A percentile compares a stretch with the other conserved stretches of the same genome.
Conservation (phyloP, 2,888 invertebrate genomes). For the Pheosia tremula region DNA sequence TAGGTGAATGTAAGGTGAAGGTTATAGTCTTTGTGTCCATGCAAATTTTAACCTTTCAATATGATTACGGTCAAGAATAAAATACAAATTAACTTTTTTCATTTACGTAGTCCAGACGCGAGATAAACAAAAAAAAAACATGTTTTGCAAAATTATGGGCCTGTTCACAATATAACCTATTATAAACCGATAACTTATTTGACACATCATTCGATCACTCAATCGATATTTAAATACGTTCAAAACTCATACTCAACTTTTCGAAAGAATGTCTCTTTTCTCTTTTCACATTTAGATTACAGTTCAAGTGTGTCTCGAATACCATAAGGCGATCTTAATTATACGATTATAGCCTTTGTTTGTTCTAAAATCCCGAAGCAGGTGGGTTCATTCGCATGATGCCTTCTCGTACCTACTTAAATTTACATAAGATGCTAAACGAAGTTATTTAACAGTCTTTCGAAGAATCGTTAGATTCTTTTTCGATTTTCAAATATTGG, state of each 20-base stretch:
- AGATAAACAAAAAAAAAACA: background rate
- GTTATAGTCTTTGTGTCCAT: background rate
- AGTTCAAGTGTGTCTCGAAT: background rate
- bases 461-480: background rate
- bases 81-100: background rate
- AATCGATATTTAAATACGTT: too few species aligned
- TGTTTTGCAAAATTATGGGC: background rate
- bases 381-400: constrained; percentile 10
- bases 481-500: background rate
- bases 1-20: background rate
- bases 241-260: background rate
- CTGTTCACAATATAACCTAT: too few species aligned
- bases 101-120: background rate
- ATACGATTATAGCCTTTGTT: constrained; percentile 1
- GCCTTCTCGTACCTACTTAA: constrained; percentile 1
- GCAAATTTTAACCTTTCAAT: constrained; percentile 5
- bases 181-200: too few species aligned
- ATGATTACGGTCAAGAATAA: background rate
- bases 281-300: background rate
- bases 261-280: background rate
- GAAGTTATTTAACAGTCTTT: background rate
- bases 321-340: background rate
- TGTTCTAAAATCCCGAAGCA: constrained; percentile 11
- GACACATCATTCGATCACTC: too few species aligned
- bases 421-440: constrained; percentile 2